A percentile compares a stretch with the other conserved stretches of the same genome.
phyloP scores from a whole-genome alignment of 2,797 vertebrate species.

The Oceanodroma leucorhoa region DNA sequence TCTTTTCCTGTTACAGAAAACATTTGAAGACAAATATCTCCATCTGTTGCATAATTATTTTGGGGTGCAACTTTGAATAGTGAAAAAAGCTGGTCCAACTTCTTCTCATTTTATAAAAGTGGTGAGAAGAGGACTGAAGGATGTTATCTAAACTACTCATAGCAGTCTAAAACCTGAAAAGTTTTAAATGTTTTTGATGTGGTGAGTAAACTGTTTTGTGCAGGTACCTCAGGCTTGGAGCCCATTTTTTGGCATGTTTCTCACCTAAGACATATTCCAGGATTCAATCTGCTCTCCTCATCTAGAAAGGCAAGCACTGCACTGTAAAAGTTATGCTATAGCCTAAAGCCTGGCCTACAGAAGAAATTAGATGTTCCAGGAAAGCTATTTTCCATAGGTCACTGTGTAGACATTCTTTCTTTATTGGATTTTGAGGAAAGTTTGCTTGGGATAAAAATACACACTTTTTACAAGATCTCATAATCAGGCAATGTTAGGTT shows the following conservation, averaged over 20 bases:
- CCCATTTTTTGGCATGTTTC: neutral
- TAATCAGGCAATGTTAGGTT: neutral
- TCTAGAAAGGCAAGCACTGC: neutral
- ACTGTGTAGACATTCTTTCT: neutral
- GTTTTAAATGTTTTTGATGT: neutral
- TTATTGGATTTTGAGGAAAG: neutral
- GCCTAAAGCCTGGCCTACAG: neutral
- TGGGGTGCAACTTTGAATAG: neutral
- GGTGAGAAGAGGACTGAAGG: neutral
- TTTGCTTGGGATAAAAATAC: neutral
- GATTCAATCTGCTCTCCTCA: neutral
- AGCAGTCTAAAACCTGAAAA: neutral
- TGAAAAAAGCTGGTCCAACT: neutral
- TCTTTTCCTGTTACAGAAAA: neutral
- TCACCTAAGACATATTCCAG: neutral
- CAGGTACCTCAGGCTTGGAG: neutral
- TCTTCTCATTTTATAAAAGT: neutral
- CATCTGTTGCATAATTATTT: neutral
- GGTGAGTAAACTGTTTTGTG: neutral
- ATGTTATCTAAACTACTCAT: neutral
- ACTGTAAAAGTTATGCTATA: neutral
- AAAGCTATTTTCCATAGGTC: neutral
- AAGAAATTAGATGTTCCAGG: neutral
- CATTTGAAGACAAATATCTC: neutral
- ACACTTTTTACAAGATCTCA: neutral